A percentile compares a stretch with the other conserved stretches of the same genome.
Conservation (phyloP, 1,140 invertebrate species). For the Heterodera schachtii region DNA sequence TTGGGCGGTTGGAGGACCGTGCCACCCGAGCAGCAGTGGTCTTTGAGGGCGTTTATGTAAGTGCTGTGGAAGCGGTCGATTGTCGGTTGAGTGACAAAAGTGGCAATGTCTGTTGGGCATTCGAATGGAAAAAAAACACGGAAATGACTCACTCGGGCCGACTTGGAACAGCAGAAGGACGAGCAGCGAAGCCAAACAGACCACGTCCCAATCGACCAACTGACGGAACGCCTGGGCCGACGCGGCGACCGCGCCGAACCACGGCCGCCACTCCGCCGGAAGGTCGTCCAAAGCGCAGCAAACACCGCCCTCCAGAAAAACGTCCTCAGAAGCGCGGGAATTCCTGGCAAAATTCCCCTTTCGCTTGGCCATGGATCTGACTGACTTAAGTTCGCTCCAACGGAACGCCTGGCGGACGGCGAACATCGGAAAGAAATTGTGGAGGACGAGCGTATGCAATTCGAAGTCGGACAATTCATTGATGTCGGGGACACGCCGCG, state of each 20-base stretch:
- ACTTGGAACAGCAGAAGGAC: constrained; percentile 56
- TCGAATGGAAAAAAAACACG: not conserved
- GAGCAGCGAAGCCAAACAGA: constrained; percentile 53
- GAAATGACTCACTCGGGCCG: constrained; percentile 38
- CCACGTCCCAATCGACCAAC: constrained; percentile 58
- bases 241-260: constrained; percentile 50
- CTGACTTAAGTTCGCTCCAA: constrained; percentile 39
- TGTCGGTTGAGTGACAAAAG: constrained; percentile 37
- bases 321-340: constrained; percentile 32
- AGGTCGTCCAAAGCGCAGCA: constrained; percentile 28
- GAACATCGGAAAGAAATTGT: constrained; percentile 63
- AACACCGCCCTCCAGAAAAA: constrained; percentile 57
- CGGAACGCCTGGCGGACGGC: constrained; percentile 55
- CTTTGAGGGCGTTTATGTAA: constrained; percentile 63
- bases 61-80: constrained; percentile 60
- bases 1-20: constrained; percentile 47
- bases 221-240: constrained; percentile 41
- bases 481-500: constrained; percentile 56
- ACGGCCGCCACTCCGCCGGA: constrained; percentile 46
- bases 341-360: constrained; percentile 25
- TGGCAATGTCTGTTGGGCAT: constrained; percentile 33
- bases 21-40: constrained; percentile 57
- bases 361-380: not conserved
- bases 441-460: constrained; percentile 41
- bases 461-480: constrained; percentile 48